Evolutionary conservation across 2,113 vertebrate genomes (phyloP), one percentile per base, ranked within the genome.

Genomic region (Sinocyclocheilus rhinocerous): DNA sequence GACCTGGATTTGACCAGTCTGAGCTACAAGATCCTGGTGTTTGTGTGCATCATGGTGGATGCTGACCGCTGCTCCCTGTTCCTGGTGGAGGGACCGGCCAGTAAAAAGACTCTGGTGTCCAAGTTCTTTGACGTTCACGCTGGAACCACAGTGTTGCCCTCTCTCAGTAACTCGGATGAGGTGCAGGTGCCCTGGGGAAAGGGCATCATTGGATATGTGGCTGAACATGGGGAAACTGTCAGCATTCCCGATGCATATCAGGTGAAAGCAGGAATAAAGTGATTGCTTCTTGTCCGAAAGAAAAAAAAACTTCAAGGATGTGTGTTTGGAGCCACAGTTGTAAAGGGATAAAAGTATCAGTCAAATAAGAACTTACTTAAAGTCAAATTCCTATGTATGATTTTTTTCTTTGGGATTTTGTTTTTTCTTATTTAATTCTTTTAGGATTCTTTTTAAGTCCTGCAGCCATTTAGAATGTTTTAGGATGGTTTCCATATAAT

Each of bases 181-280:
- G 97, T 99, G 86, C 98, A 99, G 92, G 98, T 99, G 90, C 98
- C 97, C 20, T 99, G 98, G 98, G 98, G 97, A 50, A 99, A 99
- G 92, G 98, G 98, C 4, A 98, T 99, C 92, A 97, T 99, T 91
- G 98, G 98, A 90, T 99, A 99, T 87, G 98, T 99, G 85, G 97
- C 97, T 15, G 97, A 99, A 81, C 97, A 99, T 76, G 98, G 98
- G 84, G 97, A 98, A 93, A 99, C 97, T 0, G 97, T 99, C 91
- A 99, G 98, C 94, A 97, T 99, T 84, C 96, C 97, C 67, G 97
- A 99, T 91, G 98, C 97, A 57, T 99, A 99, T 92, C 97, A 99
- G 98, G 98, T 99, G 57, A 61, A 48, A 29, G 6, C 75, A 52
- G 75, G 24, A 10, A 22, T 22, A 20, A 42, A 78, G 42, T 29